Percentiles rank a stretch among this genome's conserved stretches.
phyloP scores from a whole-genome alignment of 2,888 invertebrate genomes.

The Himalopsyche kuldschensis region DNA sequence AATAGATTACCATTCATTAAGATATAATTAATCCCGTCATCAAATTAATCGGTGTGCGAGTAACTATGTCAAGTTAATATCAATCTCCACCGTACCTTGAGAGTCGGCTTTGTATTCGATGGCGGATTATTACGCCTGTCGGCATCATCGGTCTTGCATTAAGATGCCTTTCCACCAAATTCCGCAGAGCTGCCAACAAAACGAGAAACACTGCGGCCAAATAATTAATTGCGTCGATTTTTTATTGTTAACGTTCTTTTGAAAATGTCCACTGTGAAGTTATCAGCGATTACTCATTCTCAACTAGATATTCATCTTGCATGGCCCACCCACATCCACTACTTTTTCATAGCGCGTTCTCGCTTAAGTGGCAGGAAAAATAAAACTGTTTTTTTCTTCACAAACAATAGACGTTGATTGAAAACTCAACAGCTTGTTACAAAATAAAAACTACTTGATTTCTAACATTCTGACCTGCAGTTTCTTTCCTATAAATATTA shows the following conservation, averaged over 20 bases:
- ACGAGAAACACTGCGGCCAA: slow-evolving; percentile 17
- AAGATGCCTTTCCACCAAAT: slow-evolving; percentile 26
- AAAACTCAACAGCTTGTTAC: too few relatives aligned
- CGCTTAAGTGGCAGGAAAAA: neutral
- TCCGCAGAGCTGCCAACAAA: slow-evolving; percentile 16
- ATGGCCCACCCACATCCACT: slow-evolving; percentile 35
- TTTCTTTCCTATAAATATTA: too few relatives aligned
- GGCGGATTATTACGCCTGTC: neutral
- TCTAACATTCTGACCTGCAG: too few relatives aligned
- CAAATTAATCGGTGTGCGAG: neutral
- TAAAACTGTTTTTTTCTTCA: too few relatives aligned
- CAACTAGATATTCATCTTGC: slow-evolving; percentile 36
- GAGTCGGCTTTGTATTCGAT: neutral
- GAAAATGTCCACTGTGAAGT: slow-evolving; percentile 18
- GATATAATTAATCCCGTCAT: neutral
- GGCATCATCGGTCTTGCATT: slow-evolving; percentile 16
- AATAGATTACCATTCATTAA: neutral
- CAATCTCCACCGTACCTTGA: neutral
- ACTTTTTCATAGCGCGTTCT: neutral
- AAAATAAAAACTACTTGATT: too few relatives aligned
- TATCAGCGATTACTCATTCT: slow-evolving; percentile 35
- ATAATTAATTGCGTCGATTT: slow-evolving; percentile 35
- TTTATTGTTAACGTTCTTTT: slow-evolving; percentile 34
- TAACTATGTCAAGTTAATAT: neutral
- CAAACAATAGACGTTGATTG: too few relatives aligned